Base-by-base conservation (phyloP, 1,140 invertebrate species). In the Trigoniulus corallinus region DNA sequence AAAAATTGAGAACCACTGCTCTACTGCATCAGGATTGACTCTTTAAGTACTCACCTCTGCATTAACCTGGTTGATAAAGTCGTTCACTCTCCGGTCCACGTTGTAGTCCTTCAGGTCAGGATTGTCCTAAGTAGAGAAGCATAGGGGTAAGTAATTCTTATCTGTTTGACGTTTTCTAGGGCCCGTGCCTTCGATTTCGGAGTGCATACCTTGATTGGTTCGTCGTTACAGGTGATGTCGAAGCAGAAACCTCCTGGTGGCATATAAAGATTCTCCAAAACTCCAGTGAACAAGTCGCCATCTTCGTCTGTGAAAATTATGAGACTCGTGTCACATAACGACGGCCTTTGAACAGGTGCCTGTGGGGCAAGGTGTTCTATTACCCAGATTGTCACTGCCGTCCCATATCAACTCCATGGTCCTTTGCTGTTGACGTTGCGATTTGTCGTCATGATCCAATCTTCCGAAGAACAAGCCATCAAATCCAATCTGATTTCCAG, bases 331-430 rank as follows among this genome's bases (percentile, higher is more conserved):
- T 13, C 37, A 39, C 12, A 13, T 39, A 39, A 39, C 37, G 12
- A 12, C 37, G 18, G 18, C 37, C 18, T 39, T 12, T 13, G 37
- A 39, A 39, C 37, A 39, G 18, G 12, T 12, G 12, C 18, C 12
- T 39, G 37, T 18, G 18, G 37, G 12, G 37, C 12, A 39, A 18
- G n/a, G n/a, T n/a, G n/a, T n/a, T n/a, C n/a, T 62, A 20, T 7
- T 44, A 44, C 67, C 66, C 22, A 74, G 55, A 54, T 63, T 63
- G 26, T 67, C 62, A 52, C 67, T 75, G 20, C 65, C 66, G 59
- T 81, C 70, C 91, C 91, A 96, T 1, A 94, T 62, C 68, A 88
- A 81, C 66, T 96, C 91, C 67, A 86, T 75, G 0, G 69, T 76
- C 66, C 79, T 78, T 1, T 72, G 64, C 0, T 53, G 54, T 3